phyloP scores from a whole-genome alignment of 2,888 invertebrate species.

The Griposia aprilina region DNA sequence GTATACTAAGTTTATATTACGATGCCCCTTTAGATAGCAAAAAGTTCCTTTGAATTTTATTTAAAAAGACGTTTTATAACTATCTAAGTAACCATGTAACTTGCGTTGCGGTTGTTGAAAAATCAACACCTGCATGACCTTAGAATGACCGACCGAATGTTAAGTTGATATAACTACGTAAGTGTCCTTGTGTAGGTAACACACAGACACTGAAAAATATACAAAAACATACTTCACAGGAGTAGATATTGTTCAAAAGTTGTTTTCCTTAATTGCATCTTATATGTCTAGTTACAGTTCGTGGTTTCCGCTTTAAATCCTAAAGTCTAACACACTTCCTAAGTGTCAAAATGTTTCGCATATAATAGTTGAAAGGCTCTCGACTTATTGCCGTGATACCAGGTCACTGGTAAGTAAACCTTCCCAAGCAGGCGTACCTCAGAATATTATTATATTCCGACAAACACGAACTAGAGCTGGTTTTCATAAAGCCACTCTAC shows the following conservation, averaged over 20 bases:
- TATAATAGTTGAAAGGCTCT: background rate
- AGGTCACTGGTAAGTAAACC: background rate
- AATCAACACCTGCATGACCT: background rate
- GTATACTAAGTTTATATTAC: background rate
- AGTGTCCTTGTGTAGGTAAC: background rate
- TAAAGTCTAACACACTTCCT: slow-evolving; percentile 2
- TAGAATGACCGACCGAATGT: background rate
- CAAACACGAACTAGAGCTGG: background rate
- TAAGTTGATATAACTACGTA: background rate
- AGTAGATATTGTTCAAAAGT: slow-evolving; percentile 2
- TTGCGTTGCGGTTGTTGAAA: background rate
- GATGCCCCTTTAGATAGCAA: background rate
- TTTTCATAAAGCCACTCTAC: background rate
- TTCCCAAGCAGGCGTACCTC: background rate
- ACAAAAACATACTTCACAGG: background rate
- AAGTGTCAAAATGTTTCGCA: background rate
- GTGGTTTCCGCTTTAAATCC: slow-evolving; percentile 9
- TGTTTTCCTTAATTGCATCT: slow-evolving; percentile 19
- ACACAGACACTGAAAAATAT: too few relatives aligned
- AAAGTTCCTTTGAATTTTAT: background rate
- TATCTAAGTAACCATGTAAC: too few relatives aligned
- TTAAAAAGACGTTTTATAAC: background rate
- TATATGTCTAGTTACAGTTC: slow-evolving; percentile 17
- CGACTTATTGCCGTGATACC: background rate
- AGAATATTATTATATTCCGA: slow-evolving; percentile 14